These are phyloP conservation scores for Macrotus californicus DNA, from an alignment of 2,113 vertebrate species.

Conservation along the genomic window DNA sequence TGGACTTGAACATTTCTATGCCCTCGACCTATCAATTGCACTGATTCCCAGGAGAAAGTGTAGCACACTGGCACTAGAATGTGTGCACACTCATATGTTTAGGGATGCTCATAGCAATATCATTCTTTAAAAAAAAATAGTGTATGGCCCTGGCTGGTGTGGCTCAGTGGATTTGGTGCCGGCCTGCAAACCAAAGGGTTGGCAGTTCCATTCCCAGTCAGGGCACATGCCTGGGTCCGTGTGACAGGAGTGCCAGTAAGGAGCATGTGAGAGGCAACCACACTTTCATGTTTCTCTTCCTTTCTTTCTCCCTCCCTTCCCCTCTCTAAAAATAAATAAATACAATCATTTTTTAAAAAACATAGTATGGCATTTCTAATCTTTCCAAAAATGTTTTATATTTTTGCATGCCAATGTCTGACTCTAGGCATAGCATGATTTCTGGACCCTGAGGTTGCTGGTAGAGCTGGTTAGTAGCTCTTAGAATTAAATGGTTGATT, in stretches of 20 bases:
- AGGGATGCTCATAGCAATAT: background rate
- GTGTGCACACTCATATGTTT: background rate
- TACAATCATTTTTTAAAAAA: background rate
- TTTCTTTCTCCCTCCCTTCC: too few species aligned
- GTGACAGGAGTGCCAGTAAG: too few species aligned
- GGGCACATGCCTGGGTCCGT: too few species aligned
- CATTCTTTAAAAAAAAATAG: background rate
- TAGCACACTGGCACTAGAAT: background rate
- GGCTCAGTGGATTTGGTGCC: too few species aligned
- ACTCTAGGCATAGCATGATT: slow-evolving; percentile 30
- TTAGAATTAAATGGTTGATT: slow-evolving; percentile 25
- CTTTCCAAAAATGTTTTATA: background rate
- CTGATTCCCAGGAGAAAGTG: background rate
- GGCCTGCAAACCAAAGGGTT: too few species aligned
- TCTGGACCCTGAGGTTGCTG: background rate
- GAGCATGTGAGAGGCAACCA: too few species aligned
- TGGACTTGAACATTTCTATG: background rate
- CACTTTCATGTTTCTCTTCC: too few species aligned
- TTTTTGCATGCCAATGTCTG: background rate
- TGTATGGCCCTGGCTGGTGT: too few species aligned
- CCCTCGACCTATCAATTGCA: background rate
- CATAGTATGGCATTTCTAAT: background rate
- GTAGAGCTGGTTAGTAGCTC: background rate
- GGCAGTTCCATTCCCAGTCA: too few species aligned
- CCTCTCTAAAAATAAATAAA: too few species aligned